phyloP scores from a whole-genome alignment of 2,888 invertebrate species.

The Parthenolecanium corni region DNA sequence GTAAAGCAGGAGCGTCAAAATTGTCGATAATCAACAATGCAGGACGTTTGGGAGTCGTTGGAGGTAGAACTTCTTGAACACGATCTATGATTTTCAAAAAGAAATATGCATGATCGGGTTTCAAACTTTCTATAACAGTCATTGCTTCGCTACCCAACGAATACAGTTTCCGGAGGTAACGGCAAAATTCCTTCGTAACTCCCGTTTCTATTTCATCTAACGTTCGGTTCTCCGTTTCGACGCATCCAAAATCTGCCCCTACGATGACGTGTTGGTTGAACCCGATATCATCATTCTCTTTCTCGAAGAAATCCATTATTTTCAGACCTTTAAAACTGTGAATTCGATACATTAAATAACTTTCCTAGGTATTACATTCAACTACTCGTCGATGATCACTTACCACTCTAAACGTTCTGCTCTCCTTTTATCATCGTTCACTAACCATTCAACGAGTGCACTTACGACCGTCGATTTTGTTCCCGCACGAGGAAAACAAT shows the following conservation, averaged over 20 bases:
- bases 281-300: not conserved
- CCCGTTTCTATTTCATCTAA: not conserved
- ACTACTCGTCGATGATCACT: slow-evolving; percentile 2
- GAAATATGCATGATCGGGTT: not conserved
- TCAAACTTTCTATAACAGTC: not conserved
- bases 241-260: slow-evolving; percentile 1
- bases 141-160: not conserved
- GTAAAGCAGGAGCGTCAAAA: not conserved
- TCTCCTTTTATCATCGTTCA: no score
- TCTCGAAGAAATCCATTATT: not conserved
- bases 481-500: slow-evolving; percentile 7
- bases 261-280: not conserved
- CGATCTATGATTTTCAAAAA: not conserved
- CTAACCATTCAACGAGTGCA: not conserved
- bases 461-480: slow-evolving; percentile 3
- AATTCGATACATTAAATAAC: not conserved
- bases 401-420: slow-evolving; percentile 1
- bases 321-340: not conserved
- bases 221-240: not conserved
- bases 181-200: slow-evolving; percentile 5
- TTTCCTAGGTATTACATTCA: not conserved
- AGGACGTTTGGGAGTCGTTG: not conserved
- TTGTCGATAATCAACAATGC: not conserved
- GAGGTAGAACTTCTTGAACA: not conserved
- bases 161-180: not conserved